Percentiles rank a stretch among this genome's conserved stretches.
Conservation (phyloP, 1,140 invertebrate genomes). For the Sweltsa coloradensis region DNA sequence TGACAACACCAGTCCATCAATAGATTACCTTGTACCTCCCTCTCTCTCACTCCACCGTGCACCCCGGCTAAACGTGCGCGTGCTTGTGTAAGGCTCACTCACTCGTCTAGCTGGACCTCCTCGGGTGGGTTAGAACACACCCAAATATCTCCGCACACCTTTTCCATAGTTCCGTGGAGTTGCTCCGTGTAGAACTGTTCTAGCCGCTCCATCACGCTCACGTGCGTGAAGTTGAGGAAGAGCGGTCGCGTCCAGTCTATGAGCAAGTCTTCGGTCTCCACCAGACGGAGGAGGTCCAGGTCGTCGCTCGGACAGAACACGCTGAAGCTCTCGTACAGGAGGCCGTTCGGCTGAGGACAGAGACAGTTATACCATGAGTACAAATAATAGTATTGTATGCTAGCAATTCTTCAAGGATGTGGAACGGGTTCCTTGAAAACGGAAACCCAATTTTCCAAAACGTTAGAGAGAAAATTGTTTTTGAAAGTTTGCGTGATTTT, state of each 20-base stretch:
- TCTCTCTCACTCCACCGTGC: too few species aligned
- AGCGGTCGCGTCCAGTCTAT: constrained; percentile 63
- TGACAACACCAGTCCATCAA: too few species aligned
- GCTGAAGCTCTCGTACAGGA: constrained; percentile 64
- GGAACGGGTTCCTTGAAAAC: too few species aligned
- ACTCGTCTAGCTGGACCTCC: constrained; percentile 39
- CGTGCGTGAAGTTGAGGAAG: constrained; percentile 72
- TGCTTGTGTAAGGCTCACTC: constrained; percentile 18
- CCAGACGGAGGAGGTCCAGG: constrained; percentile 49
- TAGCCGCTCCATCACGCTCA: constrained; percentile 57
- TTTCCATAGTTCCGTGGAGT: constrained; percentile 52
- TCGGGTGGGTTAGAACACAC: constrained; percentile 45
- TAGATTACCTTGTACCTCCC: too few species aligned
- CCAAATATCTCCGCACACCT: constrained; percentile 63
- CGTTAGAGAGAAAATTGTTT: too few species aligned
- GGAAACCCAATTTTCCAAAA: too few species aligned
- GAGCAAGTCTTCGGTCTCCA: constrained; percentile 58
- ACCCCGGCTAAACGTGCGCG: too few species aligned
- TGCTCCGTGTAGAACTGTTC: constrained; percentile 44
- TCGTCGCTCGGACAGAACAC: constrained; percentile 66
- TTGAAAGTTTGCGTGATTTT: too few species aligned
- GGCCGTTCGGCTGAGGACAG: constrained; percentile 51
- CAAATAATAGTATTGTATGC: too few species aligned
- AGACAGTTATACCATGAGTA: constrained; percentile 4
- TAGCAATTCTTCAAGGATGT: too few species aligned